A percentile compares a stretch with the other conserved stretches of the same genome.
Evolutionary conservation across 2,113 vertebrate genomes (phyloP).

Genomic region (Hippocampus abdominalis): DNA sequence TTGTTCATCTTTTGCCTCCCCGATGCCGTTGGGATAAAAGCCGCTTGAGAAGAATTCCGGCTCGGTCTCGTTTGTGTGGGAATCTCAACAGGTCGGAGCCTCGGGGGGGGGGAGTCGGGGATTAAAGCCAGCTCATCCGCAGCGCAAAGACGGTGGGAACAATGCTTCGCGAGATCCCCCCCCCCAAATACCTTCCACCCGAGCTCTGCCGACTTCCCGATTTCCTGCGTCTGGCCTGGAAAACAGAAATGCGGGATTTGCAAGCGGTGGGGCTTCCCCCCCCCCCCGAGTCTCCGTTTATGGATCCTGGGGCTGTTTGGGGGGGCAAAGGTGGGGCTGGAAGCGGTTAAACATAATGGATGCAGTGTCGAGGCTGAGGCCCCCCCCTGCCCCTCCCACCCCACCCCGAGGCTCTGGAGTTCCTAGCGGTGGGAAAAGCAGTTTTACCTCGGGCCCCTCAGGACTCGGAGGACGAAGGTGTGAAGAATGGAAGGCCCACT

Average conservation of each 20-base stretch:
- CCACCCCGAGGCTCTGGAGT: not conserved
- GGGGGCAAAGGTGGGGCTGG: slow-evolving; percentile 48
- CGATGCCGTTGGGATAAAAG: slow-evolving; percentile 31
- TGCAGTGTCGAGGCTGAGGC: slow-evolving; percentile 48
- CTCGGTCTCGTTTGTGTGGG: slow-evolving; percentile 36
- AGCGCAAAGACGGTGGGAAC: slow-evolving; percentile 43
- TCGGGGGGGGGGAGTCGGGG: slow-evolving; percentile 39
- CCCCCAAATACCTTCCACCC: slow-evolving; percentile 30
- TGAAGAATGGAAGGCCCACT: slow-evolving; percentile 30
- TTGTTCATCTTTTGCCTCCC: slow-evolving; percentile 30
- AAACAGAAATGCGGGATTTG: slow-evolving; percentile 39
- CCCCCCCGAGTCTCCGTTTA: slow-evolving; percentile 15
- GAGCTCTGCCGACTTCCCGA: slow-evolving; percentile 30
- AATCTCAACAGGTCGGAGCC: slow-evolving; percentile 35
- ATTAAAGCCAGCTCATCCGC: slow-evolving; percentile 51
- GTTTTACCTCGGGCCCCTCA: slow-evolving; percentile 13
- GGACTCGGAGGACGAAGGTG: slow-evolving; percentile 35
- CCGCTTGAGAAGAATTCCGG: slow-evolving; percentile 8
- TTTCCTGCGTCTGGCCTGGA: slow-evolving; percentile 44
- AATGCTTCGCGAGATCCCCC: slow-evolving; percentile 32
- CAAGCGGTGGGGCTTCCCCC: slow-evolving; percentile 30
- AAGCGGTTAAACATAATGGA: slow-evolving; percentile 59
- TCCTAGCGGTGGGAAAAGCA: slow-evolving; percentile 28
- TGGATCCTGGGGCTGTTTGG: slow-evolving; percentile 38
- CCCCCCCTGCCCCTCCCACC: not conserved